Base-by-base conservation (phyloP, 2,797 vertebrate genomes). In the Botia kubotai region DNA sequence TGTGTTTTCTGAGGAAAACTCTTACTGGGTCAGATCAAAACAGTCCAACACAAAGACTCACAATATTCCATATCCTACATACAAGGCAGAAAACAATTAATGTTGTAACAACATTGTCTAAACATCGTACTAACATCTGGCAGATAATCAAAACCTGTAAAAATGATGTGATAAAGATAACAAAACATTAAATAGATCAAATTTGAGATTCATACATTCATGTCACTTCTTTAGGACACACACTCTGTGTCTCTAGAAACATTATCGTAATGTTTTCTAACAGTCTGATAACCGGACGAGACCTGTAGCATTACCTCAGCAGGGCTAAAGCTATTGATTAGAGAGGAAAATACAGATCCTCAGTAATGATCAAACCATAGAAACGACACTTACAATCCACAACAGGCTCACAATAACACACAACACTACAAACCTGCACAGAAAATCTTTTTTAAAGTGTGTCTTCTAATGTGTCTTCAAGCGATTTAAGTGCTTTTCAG, bases 281-380 rank as follows among this genome's bases (percentile, higher is more conserved):
- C 52, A 77, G 63, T 50, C 13, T 8, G 4, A 63, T 23, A n/a
- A 19, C 68, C 36, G 23, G 17, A 52, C 62, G 21, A 60, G 67
- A 23, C 57, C 53, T 48, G 77, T 39, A 43, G 68, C 77, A 72
- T 79, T 72, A 52, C 36, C 77, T 52, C n/a, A 2, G n/a, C 57
- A 43, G 77, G n/a, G 43, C 46, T 72, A 36, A 72, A 39, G 23
- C 7, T 71, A 71, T 78, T 29, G 76, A 71, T 52, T 62, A 62
- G 19, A 1, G 6, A 21, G 33, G 7, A 17, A 50, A 55, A 70
- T 36, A 78, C 36, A 70, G 76, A 71, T 71, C 67, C 36, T 71
- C 67, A 62, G 76, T 62, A 70, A 70, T 21, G 53, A 12, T 60
- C 39, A 70, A 43, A 23, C n/a, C 48, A 67, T 14, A 65, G 60